Base-by-base conservation (phyloP, 2,797 vertebrate species). In the Centroberyx gerrardi region DNA sequence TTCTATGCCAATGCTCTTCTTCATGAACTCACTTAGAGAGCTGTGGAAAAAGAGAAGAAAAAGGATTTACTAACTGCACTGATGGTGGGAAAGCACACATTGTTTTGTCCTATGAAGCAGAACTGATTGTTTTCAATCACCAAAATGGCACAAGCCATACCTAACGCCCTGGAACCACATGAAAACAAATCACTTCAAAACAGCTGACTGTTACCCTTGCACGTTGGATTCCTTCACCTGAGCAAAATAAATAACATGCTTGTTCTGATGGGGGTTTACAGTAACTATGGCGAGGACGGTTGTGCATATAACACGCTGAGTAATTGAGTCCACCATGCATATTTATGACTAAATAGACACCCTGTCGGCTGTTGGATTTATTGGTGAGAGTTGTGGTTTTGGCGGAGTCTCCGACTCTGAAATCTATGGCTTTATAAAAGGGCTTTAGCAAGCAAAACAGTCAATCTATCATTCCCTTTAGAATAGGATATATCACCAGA, bases 381-480 rank as follows among this genome's bases (percentile, higher is more conserved):
- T 87, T 61, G 64, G 63, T 40, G 63, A 85, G 89, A 86, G 83
- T 73, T 87, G 82, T 83, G 68, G 82, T 79, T 90, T 88, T 88
- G 84, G 86, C 77, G 1, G 59, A 60, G 80, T 72, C 54, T 46
- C 62, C 56, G 55, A 27, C 68, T 71, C 49, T 61, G 82, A 70
- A 88, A 89, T 90, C 84, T 90, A 89, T 87, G 72, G 82, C 76
- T 90, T 93, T 88, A 90, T 92, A 88, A 93, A 93, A 87, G 76
- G 83, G 80, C 76, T 90, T 90, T 80, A 83, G 88, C 61, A 65
- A 85, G 86, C 74, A 81, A 85, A 91, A 84, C 88, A 84, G 78
- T 91, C 74, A 87, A 89, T 91, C 87, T 90, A 88, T 90, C 89
- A 83, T 70, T 79, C 49, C 76, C 22, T 75, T 90, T 80, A 78